Percentiles rank a stretch among this genome's conserved stretches.
Conservation (phyloP, 2,797 vertebrate genomes). For the Rhinogobio ventralis region DNA sequence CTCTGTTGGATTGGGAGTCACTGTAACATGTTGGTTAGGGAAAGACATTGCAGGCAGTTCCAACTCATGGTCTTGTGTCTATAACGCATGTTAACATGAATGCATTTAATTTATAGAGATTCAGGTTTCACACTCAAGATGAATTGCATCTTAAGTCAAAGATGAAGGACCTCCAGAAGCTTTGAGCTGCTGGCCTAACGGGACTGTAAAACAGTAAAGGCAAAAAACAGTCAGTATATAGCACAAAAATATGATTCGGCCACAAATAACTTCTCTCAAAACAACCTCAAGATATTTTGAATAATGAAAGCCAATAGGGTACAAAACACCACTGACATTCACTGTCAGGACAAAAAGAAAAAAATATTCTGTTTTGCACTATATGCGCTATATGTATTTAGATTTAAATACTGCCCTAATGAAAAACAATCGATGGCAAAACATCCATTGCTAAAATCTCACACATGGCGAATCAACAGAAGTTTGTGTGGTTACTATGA, state of each 20-base stretch:
- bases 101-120: background rate
- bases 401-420: background rate
- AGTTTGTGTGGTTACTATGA: background rate
- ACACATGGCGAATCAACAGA: background rate
- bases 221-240: too few relatives aligned
- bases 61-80: background rate
- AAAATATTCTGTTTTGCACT: background rate
- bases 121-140: slow-evolving; percentile 2
- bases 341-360: background rate
- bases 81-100: slow-evolving; percentile 15
- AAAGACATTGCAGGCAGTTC: slow-evolving; percentile 28
- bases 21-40: slow-evolving; percentile 5
- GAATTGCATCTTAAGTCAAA: background rate
- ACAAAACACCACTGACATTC: background rate
- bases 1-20: slow-evolving; percentile 17
- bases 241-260: background rate
- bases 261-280: background rate
- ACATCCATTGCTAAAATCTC: background rate
- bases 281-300: background rate
- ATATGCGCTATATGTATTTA: background rate
- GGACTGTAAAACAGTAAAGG: background rate
- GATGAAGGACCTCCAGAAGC: background rate
- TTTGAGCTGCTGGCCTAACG: background rate
- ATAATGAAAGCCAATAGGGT: background rate
- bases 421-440: background rate